Base-by-base conservation (phyloP, 2,797 vertebrate genomes). In the Danio jaintianensis region DNA sequence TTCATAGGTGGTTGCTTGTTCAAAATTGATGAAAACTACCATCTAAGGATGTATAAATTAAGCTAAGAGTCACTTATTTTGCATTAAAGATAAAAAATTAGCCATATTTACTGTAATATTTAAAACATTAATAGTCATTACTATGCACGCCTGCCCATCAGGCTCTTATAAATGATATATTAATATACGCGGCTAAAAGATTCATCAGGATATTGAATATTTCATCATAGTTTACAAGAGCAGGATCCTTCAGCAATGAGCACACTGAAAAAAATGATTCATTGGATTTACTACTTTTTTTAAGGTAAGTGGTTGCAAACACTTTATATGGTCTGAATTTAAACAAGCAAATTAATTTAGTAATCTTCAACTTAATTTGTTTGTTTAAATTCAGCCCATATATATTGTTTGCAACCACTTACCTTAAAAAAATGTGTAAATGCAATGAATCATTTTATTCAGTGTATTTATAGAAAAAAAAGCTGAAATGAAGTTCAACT, bases 151-250 rank as follows among this genome's bases (percentile, higher is more conserved):
- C 5, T 58, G 42, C 7, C 20, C 5, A 72, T 72, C 53, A 58
- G 22, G 18, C 18, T 10, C 40, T 56, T 43, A 22, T 72, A 29
- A 58, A 58, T 72, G 5, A 72, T 72, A 45, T 58, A 71, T 15
- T 42, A 56, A 56, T 22, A 38, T 56, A 45, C 18, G 22, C 13
- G 40, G 10, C 10, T 45, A 45, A 43, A 20, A 64, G 11, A 20
- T 64, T 11, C 62, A 64, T 45, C 1, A 64, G 9, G 10, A 56
- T 45, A 12, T 56, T 58, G 12, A 58, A 72, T 72, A 43, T 56
- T 72, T 72, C 5, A 58, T 58, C 5, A 72, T 43, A 58, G 53
- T 72, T 58, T 72, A 58, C 29, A 15, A 43, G 53, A 29, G 53
- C 7, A 43, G 43, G 38, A 56, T 69, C 5, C 36, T 56, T 56